A percentile compares a stretch with the other conserved stretches of the same genome.
Evolutionary conservation across 1,140 invertebrate genomes (phyloP).

Genomic region (Colletes gigas): DNA sequence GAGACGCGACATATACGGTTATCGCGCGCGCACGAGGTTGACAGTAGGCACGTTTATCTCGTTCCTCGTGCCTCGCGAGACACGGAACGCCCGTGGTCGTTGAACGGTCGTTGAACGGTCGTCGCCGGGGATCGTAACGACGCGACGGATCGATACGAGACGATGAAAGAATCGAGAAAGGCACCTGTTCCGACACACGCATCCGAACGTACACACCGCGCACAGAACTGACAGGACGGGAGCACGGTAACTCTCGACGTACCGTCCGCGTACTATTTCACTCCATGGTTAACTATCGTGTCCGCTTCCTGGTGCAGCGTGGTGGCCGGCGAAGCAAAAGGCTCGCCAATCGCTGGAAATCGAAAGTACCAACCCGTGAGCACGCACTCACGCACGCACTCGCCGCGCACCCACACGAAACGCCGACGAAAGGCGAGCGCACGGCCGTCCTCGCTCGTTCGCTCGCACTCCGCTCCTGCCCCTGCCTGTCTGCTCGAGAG

Average conservation of each 20-base stretch:
- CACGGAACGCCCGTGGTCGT: not conserved
- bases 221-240: constrained; percentile 14
- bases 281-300: constrained; percentile 33
- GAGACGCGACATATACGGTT: constrained; percentile 33
- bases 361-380: constrained; percentile 53
- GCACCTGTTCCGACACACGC: constrained; percentile 36
- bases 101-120: not conserved
- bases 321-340: constrained; percentile 33
- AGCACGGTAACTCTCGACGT: not conserved
- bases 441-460: constrained; percentile 52
- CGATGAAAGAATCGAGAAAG: not conserved
- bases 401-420: constrained; percentile 30
- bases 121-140: not conserved
- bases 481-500: constrained; percentile 1
- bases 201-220: not conserved
- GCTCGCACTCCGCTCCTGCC: constrained; percentile 33
- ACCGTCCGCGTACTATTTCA: constrained; percentile 36
- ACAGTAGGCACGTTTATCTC: not conserved
- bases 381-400: constrained; percentile 36
- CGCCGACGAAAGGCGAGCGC: constrained; percentile 58
- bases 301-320: constrained; percentile 30
- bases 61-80: not conserved
- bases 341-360: constrained; percentile 54
- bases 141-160: not conserved
- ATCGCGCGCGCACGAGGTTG: constrained; percentile 9